Conservation (phyloP, 1,140 invertebrate genomes). For the Drosophila pseudoobscura region DNA sequence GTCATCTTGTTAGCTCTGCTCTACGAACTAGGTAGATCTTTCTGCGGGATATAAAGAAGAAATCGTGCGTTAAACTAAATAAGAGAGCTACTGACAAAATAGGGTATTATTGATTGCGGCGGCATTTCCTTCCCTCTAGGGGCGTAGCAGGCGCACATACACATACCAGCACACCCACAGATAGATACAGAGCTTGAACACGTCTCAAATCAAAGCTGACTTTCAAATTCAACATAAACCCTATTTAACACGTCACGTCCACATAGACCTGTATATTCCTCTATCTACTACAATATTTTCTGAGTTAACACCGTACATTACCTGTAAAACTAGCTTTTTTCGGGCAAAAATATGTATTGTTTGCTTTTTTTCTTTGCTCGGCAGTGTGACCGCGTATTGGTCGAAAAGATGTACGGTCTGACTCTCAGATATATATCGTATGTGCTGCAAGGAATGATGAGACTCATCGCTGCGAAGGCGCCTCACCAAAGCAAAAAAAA, state of each 20-base stretch:
- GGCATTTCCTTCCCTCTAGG: slow-evolving; percentile 1
- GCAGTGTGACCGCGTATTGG: too few relatives aligned
- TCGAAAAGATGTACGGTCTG: too few relatives aligned
- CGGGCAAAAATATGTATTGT: too few relatives aligned
- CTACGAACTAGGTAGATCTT: slow-evolving; percentile 14
- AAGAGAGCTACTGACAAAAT: too few relatives aligned
- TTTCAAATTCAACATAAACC: background rate
- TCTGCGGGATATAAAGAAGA: background rate
- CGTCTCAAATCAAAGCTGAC: slow-evolving; percentile 26
- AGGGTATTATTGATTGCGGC: slow-evolving; percentile 29
- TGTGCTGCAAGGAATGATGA: too few relatives aligned
- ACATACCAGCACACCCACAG: slow-evolving; percentile 22
- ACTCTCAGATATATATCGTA: too few relatives aligned
- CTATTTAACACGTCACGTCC: background rate
- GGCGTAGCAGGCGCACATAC: slow-evolving; percentile 28
- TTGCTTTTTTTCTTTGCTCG: too few relatives aligned
- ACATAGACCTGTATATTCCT: background rate
- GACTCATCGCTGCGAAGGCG: too few relatives aligned
- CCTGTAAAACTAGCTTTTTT: too few relatives aligned
- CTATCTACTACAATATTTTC: too few relatives aligned
- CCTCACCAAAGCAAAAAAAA: too few relatives aligned
- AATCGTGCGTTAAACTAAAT: background rate
- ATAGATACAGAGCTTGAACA: slow-evolving; percentile 42
- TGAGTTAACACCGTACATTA: too few relatives aligned
- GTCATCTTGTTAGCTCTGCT: slow-evolving; percentile 89